Base-by-base conservation (phyloP, 2,888 invertebrate genomes). In the Steromphala cineraria region DNA sequence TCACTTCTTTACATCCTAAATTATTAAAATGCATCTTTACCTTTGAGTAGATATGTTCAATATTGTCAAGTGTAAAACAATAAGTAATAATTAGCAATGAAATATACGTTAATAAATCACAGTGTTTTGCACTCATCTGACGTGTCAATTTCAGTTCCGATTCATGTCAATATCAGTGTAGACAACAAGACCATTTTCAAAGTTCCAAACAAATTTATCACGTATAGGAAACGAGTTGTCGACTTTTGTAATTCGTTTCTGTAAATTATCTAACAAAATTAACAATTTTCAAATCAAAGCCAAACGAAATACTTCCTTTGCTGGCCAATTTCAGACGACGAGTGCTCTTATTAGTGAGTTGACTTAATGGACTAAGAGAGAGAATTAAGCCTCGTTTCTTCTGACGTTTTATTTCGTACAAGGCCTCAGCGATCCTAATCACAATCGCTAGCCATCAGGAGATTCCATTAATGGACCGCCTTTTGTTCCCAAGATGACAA, bases 241-340 rank as follows among this genome's bases (percentile, higher is more conserved):
- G 46, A 46, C 46, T 46, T 46, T 40, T 36, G n/a, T 40, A 71
- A 31, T 17, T 36, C 71, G 40, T 36, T 71, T 31, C 28, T 36
- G 36, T 40, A 71, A 31, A 71, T 71, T 40, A 71, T 71, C 19
- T 31, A 40, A 71, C 71, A 36, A 36, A 71, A 71, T 71, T 71
- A 71, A 71, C 71, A 71, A 71, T 71, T 71, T 71, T 36, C 36
- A 71, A 71, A 71, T 71, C 71, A 71, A 71, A 71, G 71, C 71
- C 24, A n/a, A 40, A 71, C 31, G 71, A 71, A 31, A 40, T 28
- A 19, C 31, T 71, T 71, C 71, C n/a, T 71, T 31, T 36, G 31
- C 71, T 19, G 40, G 36, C 71, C 71, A 71, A 71, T 71, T 71
- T 71, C 71, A 19, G 71, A 36, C 40, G 71, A 71, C 31, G 71